Evolutionary conservation across 2,888 invertebrate genomes (phyloP).

Genomic region (Cheilosia vernalis): DNA sequence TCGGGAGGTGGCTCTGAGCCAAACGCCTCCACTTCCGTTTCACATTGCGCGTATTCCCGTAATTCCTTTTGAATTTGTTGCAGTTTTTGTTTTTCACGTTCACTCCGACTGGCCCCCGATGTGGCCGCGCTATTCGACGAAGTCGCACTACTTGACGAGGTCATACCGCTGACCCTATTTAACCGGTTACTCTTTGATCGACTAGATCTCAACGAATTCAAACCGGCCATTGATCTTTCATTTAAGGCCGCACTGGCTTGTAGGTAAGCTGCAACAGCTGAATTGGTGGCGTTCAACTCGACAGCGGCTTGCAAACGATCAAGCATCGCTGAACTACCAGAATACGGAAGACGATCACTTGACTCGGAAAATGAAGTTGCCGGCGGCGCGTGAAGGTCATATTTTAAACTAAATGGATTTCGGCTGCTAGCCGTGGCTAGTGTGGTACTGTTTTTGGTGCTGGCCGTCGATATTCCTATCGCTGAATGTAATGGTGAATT

Average conservation of each 20-base stretch:
- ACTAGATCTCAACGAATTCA: constrained; percentile 80
- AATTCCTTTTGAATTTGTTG: constrained; percentile 79
- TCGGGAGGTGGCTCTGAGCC: constrained; percentile 90
- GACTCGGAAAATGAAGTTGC: constrained; percentile 77
- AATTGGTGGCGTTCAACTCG: constrained; percentile 68
- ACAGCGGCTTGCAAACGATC: constrained; percentile 78
- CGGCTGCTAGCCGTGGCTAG: constrained; percentile 79
- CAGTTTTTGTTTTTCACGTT: constrained; percentile 78
- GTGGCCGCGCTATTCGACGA: constrained; percentile 81
- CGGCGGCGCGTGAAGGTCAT: constrained; percentile 78
- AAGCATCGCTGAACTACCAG: constrained; percentile 78
- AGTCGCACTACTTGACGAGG: constrained; percentile 85
- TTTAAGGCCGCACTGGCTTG: constrained; percentile 73
- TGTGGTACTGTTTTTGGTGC: constrained; percentile 77
- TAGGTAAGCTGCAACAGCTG: constrained; percentile 65
- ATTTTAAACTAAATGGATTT: constrained; percentile 82
- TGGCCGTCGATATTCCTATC: constrained; percentile 70
- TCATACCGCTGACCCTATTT: constrained; percentile 84
- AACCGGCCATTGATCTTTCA: constrained; percentile 80
- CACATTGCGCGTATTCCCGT: constrained; percentile 81
- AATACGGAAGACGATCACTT: constrained; percentile 78
- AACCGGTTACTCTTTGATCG: constrained; percentile 79
- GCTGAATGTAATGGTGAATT: constrained; percentile 78
- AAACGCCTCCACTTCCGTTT: constrained; percentile 69
- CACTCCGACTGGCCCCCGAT: constrained; percentile 77